These are phyloP conservation scores for Rhynchonycteris naso DNA, from an alignment of 2,797 vertebrate species.

Conservation along the genomic window DNA sequence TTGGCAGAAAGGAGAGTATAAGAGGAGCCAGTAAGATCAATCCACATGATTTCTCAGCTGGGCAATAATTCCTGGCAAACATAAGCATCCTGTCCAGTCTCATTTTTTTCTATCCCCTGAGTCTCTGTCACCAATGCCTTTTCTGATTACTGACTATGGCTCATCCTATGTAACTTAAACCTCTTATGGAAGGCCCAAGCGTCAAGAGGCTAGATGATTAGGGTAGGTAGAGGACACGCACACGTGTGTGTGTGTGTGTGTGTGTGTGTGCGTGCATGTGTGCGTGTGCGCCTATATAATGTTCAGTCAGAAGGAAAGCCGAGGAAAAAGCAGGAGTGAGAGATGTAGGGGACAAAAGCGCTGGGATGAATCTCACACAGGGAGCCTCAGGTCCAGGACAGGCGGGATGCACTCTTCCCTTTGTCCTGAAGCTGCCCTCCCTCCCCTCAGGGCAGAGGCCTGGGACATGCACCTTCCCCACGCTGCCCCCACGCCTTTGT, in stretches of 20 bases:
- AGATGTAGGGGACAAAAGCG: background rate
- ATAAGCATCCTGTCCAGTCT: too few relatives aligned
- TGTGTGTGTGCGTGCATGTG: background rate
- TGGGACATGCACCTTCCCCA: background rate
- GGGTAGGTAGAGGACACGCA: too few relatives aligned
- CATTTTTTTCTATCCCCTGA: background rate
- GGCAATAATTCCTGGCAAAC: background rate
- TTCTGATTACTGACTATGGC: background rate
- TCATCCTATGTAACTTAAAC: background rate
- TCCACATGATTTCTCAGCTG: background rate
- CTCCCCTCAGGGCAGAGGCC: background rate
- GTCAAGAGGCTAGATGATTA: too few relatives aligned
- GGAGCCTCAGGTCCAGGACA: background rate
- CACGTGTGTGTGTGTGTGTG: accelerated
- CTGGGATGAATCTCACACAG: background rate
- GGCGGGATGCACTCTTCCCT: background rate
- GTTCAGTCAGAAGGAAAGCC: background rate
- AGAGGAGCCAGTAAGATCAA: background rate
- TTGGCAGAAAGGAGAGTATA: background rate
- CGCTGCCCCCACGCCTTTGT: background rate
- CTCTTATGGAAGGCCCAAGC: background rate
- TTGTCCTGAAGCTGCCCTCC: background rate
- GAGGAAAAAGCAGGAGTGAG: background rate
- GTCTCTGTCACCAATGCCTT: background rate
- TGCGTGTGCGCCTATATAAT: too few relatives aligned